These are phyloP conservation scores for Stichodactyla helianthus DNA, from an alignment of 64 coral and sea anemone species.

Conservation along the genomic window DNA sequence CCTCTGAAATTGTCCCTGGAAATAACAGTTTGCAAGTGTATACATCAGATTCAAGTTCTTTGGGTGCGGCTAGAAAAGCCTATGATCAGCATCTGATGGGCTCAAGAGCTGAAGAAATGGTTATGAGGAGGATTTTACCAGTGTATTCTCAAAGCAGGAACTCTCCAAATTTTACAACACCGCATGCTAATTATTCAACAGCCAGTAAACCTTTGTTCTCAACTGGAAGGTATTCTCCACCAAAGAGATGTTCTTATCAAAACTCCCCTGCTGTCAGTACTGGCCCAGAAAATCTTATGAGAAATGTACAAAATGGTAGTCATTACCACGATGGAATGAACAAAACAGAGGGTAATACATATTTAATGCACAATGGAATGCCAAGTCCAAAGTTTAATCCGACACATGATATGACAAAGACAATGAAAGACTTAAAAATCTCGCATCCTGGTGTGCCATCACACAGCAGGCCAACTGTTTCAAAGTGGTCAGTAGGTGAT, in stretches of 20 bases:
- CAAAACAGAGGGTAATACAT: not conserved
- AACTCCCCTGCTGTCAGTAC: not conserved
- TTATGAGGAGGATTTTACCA: not conserved
- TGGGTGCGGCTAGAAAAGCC: not conserved
- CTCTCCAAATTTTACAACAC: not conserved
- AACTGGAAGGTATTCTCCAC: not conserved
- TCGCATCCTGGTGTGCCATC: not conserved
- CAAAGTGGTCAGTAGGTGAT: conserved; percentile 31
- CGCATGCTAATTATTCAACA: not conserved
- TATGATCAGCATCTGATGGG: not conserved
- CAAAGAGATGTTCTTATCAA: not conserved
- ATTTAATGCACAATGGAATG: not conserved
- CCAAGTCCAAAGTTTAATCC: not conserved
- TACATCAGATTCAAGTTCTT: not conserved
- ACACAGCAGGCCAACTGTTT: not conserved
- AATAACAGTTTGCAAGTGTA: not conserved
- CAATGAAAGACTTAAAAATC: not conserved
- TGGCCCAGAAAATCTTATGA: not conserved
- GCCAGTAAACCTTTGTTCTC: not conserved
- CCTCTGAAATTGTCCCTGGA: not conserved
- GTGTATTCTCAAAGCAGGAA: not conserved
- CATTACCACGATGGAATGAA: not conserved
- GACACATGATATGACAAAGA: not conserved
- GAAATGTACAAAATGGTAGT: not conserved
- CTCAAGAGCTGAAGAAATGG: not conserved